A percentile compares a stretch with the other conserved stretches of the same genome.
phyloP scores from a whole-genome alignment of 2,888 invertebrate species.

The Brenthis daphne region DNA sequence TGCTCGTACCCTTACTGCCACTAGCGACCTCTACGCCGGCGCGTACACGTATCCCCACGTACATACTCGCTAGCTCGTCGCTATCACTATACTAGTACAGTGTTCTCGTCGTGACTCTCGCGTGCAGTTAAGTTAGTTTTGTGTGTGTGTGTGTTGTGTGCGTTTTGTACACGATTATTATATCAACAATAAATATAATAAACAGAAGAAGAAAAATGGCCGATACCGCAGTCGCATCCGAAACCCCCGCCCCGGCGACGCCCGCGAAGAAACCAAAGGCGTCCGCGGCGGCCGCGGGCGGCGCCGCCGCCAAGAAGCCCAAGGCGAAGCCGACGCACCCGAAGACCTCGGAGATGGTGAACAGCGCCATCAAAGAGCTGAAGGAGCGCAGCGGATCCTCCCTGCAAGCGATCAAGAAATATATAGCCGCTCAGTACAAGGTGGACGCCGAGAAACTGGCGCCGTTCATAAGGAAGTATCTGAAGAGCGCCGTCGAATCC shows the following conservation, averaged over 20 bases:
- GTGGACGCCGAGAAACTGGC: conserved; percentile 69
- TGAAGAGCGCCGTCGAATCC: conserved; percentile 80
- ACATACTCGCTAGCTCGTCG: no score
- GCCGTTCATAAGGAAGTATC: conserved; percentile 80
- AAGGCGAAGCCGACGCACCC: conserved; percentile 36
- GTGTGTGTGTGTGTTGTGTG: neutral
- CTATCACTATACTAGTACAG: neutral
- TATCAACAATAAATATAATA: neutral
- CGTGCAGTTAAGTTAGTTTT: no score
- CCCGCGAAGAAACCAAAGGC: conserved; percentile 52
- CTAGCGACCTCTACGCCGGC: conserved; percentile 24
- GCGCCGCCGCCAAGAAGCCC: conserved; percentile 32
- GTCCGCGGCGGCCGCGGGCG: conserved; percentile 36
- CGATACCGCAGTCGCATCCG: conserved; percentile 52
- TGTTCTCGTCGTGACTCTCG: neutral
- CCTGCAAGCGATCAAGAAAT: conserved; percentile 83
- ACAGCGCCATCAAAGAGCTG: conserved; percentile 47
- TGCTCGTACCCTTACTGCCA: conserved; percentile 14
- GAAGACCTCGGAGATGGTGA: conserved; percentile 33
- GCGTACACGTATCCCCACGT: neutral
- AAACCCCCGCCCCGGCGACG: conserved; percentile 51
- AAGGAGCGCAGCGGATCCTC: conserved; percentile 82
- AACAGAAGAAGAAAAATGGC: conserved; percentile 43
- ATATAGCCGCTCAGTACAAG: conserved; percentile 82
- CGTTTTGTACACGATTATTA: neutral